Percentiles rank a stretch among this genome's conserved stretches.
These are phyloP conservation scores for Eurypyga helias DNA, from an alignment of 2,113 vertebrate species.

Conservation along the genomic window DNA sequence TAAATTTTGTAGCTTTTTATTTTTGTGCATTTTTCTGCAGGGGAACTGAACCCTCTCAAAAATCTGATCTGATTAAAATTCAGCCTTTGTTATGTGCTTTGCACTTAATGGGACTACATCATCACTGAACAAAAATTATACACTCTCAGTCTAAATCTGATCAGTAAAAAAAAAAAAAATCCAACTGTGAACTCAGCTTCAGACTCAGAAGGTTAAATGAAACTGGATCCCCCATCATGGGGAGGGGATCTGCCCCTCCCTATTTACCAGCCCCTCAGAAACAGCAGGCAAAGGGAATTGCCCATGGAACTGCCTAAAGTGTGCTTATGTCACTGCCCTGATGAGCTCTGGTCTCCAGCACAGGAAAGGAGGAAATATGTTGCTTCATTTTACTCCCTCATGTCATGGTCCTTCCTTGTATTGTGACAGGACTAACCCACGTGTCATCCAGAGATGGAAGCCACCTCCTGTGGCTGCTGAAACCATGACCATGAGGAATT, in stretches of 20 bases:
- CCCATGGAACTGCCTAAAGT: not conserved
- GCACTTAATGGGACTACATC: not conserved
- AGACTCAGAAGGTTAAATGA: not conserved
- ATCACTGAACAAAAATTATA: not conserved
- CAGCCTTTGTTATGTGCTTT: not conserved
- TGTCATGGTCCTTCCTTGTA: not conserved
- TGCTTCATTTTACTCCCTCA: not conserved
- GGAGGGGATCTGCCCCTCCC: not conserved
- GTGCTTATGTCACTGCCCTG: not conserved
- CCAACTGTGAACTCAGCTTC: not conserved
- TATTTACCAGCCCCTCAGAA: not conserved
- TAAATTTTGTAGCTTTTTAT: not conserved
- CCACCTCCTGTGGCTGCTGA: not conserved
- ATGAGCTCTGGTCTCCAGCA: not conserved
- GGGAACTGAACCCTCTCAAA: not conserved
- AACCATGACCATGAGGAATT: not conserved
- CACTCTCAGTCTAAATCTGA: not conserved
- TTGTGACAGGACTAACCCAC: not conserved
- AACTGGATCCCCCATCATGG: rapidly evolving
- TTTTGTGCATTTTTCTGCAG: not conserved
- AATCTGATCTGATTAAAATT: not conserved
- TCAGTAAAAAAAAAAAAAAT: not conserved
- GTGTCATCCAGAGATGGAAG: not conserved
- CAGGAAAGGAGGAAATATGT: not conserved
- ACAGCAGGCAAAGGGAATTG: not conserved